Percentiles rank a stretch among this genome's conserved stretches.
These are phyloP conservation scores for Sander vitreus DNA, from an alignment of 2,113 vertebrate species.

Conservation along the genomic window DNA sequence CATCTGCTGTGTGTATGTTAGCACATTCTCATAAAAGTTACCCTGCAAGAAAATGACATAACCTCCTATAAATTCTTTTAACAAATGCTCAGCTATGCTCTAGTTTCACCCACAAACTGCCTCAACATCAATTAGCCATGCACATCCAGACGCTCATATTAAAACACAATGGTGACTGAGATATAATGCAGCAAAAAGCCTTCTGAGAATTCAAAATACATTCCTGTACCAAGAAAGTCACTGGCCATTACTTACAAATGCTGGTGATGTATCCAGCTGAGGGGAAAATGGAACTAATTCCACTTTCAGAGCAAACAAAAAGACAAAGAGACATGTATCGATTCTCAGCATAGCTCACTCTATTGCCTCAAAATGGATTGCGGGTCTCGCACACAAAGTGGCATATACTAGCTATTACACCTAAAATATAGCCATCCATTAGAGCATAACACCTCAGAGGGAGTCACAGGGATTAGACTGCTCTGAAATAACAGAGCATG, in stretches of 20 bases:
- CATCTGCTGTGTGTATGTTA: background rate
- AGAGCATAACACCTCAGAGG: slow-evolving; percentile 27
- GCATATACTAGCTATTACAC: slow-evolving; percentile 32
- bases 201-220: background rate
- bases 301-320: slow-evolving; percentile 49
- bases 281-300: slow-evolving; percentile 44
- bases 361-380: slow-evolving; percentile 28
- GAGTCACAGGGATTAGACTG: slow-evolving; percentile 40
- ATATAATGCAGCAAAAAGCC: background rate
- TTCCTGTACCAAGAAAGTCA: background rate
- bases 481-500: slow-evolving; percentile 36
- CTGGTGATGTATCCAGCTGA: slow-evolving; percentile 5
- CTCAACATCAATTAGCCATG: background rate
- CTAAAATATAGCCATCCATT: slow-evolving; percentile 41
- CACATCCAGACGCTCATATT: background rate
- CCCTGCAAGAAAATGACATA: background rate
- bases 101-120: background rate
- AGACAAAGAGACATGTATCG: slow-evolving; percentile 46
- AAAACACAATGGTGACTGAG: background rate
- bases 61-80: background rate
- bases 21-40: background rate
- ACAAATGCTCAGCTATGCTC: background rate
- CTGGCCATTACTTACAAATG: slow-evolving; percentile 1
- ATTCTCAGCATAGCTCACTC: slow-evolving; percentile 44
- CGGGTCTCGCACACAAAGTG: slow-evolving; percentile 17